Evolutionary conservation across 2,113 vertebrate genomes (phyloP), one percentile per base, ranked within the genome.

Genomic region (Microcebus griseorufus): DNA sequence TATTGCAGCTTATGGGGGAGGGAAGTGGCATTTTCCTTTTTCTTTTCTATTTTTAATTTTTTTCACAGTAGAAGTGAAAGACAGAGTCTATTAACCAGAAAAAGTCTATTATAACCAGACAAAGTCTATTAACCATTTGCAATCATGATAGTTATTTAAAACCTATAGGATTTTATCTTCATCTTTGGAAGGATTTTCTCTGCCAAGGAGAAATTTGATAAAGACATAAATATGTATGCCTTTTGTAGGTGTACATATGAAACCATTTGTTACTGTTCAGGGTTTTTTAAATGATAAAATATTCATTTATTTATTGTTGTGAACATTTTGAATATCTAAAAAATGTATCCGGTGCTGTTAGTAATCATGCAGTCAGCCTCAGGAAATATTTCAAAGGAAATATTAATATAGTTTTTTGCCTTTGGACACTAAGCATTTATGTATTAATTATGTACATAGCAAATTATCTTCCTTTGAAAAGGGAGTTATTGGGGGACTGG

Each of bases 1-100:
- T 27, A 79, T 13, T 62, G 2, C 14, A 93, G 16, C 29, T 65
- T 67, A 64, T 18, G 27, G 3, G 17, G 29, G 42, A 4, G 42
- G 39, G 3, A 3, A 20, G 34, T 29, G 12, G 25, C 29, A 1
- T 51, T 42, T 95, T 83, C 67, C 37, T 29, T 93, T 78, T 25
- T 64, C 8, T 16, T 64, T 72, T 45, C 7, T 51, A 13, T 18
- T 81, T 83, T 55, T 55, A 39, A 45, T 89, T 53, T 58, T 62
- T n/a, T 45, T 4, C 12, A 9, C 8, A 2, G 1, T 70, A 14
- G 2, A 11, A 9, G 2, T 37, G 0, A 25, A 48, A 18, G 2
- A 32, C 11, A 70, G 58, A 69, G 2, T 76, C 34, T 62, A 9
- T 27, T 60, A 82, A 51, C 23, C 29, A 95, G 37, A 37, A 37